Base-by-base conservation (phyloP, 2,113 vertebrate species). In the Tor tambroides region DNA sequence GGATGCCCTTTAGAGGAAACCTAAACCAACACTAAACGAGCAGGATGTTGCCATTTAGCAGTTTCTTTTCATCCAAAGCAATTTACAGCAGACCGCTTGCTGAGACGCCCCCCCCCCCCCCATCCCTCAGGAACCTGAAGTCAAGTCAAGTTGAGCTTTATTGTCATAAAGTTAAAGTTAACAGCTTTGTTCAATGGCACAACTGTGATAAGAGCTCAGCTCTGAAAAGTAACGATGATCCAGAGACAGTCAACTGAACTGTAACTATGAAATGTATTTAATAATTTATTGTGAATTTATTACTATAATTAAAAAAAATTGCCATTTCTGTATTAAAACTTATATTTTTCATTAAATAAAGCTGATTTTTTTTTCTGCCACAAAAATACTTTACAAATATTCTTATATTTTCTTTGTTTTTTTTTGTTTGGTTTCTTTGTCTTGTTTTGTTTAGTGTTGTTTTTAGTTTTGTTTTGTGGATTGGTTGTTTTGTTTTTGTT, bases 41-140 rank as follows among this genome's bases (percentile, higher is more conserved):
- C 63, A 46, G 41, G 59, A 21, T 83, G 80, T 83, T 69, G 15
- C 63, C 10, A 67, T 49, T 32, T 65, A 63, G 80, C 41, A 51
- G 63, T 30, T 65, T 28, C 59, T 63, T 69, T 69, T 69, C 61
- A 83, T 83, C 41, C 17, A 28, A 69, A 69, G 41, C 26, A 30
- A 49, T 46, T 83, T 83, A 21, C 63, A 69, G 61, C 0, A 61
- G 32, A 7, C 59, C 15, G 10, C 38, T 49, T 69, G 59, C 41
- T 69, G 80, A 46, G 41, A 69, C 4, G 12, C 10, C 71, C 38
- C 19, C 38, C 43, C 4, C 6, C 10, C 71, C 38, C 19, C 38
- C 43, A 9, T 4, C n/a, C 11, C 28, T 15, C 19, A 32, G 17
- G 15, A 69, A 69, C 80, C 41, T 46, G 80, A 81, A 46, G n/a